Evolutionary conservation across 2,888 invertebrate species (phyloP).

Genomic region (Spatulosminthurus flaviceps): DNA sequence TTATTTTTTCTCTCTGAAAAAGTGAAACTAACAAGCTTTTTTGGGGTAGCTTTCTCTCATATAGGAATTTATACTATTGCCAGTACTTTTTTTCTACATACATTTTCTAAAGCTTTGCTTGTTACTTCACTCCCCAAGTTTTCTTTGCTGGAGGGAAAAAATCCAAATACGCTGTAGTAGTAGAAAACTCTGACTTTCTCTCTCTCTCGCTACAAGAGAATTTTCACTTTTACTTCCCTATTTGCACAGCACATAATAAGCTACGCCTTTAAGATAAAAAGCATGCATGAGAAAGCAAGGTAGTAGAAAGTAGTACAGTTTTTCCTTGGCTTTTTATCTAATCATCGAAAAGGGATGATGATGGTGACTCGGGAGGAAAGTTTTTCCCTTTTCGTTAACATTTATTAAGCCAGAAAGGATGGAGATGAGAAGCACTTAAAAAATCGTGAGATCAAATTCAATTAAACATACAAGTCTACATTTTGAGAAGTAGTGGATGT

Average conservation of each 20-base stretch:
- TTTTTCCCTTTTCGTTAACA: conserved; percentile 39
- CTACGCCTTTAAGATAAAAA: conserved; percentile 26
- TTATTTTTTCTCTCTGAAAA: no score
- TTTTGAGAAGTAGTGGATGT: not conserved
- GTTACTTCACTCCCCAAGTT: conserved; percentile 1
- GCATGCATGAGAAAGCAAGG: conserved; percentile 11
- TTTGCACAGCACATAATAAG: conserved; percentile 15
- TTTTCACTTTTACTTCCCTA: conserved; percentile 11
- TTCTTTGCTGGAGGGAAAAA: conserved; percentile 3
- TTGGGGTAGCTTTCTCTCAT: not conserved
- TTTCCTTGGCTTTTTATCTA: conserved; percentile 33
- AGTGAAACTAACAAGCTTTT: conserved; percentile 10
- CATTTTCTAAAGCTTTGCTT: not conserved
- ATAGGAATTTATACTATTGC: not conserved
- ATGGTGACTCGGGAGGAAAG: conserved; percentile 22
- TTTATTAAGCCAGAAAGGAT: conserved; percentile 46
- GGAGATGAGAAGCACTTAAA: conserved; percentile 47
- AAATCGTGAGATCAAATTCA: conserved; percentile 46
- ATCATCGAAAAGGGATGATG: conserved; percentile 37
- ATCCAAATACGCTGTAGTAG: not conserved
- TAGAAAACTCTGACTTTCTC: no score
- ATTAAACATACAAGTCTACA: conserved; percentile 40
- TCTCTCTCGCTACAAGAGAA: not conserved
- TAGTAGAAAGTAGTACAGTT: conserved; percentile 4
- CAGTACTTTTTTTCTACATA: not conserved